Evolutionary conservation across 1,140 invertebrate genomes (phyloP), one percentile per base, ranked within the genome.

Genomic region (Neocloeon triangulifer): DNA sequence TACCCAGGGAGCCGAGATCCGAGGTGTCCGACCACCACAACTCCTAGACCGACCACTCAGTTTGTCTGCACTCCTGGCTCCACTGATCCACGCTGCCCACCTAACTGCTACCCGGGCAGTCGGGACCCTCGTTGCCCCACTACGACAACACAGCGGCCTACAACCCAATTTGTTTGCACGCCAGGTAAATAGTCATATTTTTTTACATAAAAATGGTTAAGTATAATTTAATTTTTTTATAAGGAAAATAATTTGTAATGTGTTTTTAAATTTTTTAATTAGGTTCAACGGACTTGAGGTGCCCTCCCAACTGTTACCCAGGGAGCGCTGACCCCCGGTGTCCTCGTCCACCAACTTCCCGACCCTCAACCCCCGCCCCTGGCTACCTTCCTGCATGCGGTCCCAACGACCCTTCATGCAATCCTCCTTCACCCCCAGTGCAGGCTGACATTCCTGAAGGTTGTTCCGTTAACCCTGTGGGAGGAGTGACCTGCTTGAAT

Each of bases 71-170:
- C 38, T 30, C 40, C 38, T 9, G 42, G 41, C 16, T 41, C 43
- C 9, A 30, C 7, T 23, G 40, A 39, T 36, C 39, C 45, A 6
- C 33, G 41, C 26, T 48, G 46, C 38, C 41, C 45, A 37, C 30
- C 35, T 19, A 35, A 39, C 34, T 35, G 49, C 31, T 36, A 45
- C 47, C 8, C 45, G 43, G 8, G 48, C 39, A 5, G 42, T 31
- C n/a, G 47, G 51, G 22, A 30, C 26, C 36, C 43, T 23, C n/a
- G 12, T 35, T 44, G 26, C 38, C 45, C 5, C 40, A 19, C 29
- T 18, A 25, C 28, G 8, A 17, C 38, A 19, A 37, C 34, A 12
- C 40, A 30, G 28, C 17, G 34, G 8, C 33, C 32, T 22, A 30
- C 27, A 38, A 33, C 7, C 9, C 33, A 39, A 33, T 58, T 55